These are phyloP conservation scores for Itoplectis maculator DNA, from an alignment of 2,888 invertebrate genomes.

Conservation along the genomic window DNA sequence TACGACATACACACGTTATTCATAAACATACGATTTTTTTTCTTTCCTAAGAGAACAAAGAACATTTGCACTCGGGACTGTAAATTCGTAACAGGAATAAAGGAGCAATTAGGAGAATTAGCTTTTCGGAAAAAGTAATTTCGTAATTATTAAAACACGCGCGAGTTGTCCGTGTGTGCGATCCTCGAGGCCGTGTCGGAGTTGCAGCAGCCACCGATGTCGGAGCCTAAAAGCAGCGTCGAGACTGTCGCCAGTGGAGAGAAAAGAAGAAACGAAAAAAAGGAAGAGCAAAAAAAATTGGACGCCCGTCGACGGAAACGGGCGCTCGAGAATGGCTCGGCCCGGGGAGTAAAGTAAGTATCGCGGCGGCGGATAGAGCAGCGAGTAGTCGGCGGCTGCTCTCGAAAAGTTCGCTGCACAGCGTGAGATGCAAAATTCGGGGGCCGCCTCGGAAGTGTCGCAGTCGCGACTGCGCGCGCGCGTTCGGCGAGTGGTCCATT, in stretches of 20 bases:
- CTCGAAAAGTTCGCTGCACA: constrained; percentile 34
- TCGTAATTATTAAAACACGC: constrained; percentile 2
- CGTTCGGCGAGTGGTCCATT: constrained; percentile 69
- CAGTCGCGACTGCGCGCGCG: constrained; percentile 38
- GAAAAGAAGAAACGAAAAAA: no score
- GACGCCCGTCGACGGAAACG: constrained; percentile 24
- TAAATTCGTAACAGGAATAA: background rate
- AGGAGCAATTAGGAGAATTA: constrained; percentile 1
- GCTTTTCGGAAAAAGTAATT: background rate
- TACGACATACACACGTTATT: no score
- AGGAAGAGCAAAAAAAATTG: constrained; percentile 4
- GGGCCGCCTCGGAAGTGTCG: background rate
- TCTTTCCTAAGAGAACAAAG: no score
- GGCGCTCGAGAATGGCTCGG: constrained; percentile 7
- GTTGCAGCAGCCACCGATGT: constrained; percentile 12
- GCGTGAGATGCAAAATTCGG: constrained; percentile 1
- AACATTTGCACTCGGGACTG: no score
- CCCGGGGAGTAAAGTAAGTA: background rate
- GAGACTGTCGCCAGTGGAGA: constrained; percentile 41
- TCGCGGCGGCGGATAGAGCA: no score
- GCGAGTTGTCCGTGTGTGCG: background rate
- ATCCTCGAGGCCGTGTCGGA: constrained; percentile 7
- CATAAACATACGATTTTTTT: no score
- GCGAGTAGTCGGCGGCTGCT: constrained; percentile 4
- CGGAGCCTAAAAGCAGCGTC: constrained; percentile 40